phyloP scores from a whole-genome alignment of 1,140 invertebrate species.

The Telenomus remus region DNA sequence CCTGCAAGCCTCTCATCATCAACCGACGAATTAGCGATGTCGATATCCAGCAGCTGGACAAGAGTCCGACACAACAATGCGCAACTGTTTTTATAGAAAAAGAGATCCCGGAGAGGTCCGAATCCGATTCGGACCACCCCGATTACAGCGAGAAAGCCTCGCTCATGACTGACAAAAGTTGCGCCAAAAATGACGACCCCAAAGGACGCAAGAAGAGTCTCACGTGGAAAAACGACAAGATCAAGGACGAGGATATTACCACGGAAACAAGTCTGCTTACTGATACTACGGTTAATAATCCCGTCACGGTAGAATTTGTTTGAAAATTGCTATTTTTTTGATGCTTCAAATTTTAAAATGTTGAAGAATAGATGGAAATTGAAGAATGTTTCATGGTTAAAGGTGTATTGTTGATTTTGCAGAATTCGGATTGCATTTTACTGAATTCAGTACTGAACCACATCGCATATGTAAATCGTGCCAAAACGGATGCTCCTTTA shows the following conservation, averaged over 20 bases:
- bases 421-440: constrained; percentile 9
- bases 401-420: too few relatives aligned
- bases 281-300: constrained; percentile 52
- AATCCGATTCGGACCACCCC: constrained; percentile 70
- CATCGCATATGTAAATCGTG: constrained; percentile 78
- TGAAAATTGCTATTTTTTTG: too few relatives aligned
- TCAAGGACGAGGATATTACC: constrained; percentile 68
- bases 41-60: constrained; percentile 66
- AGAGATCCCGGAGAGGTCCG: constrained; percentile 65
- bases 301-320: constrained; percentile 45
- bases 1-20: constrained; percentile 64
- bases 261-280: constrained; percentile 71
- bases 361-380: too few relatives aligned
- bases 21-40: constrained; percentile 68
- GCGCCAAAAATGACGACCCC: constrained; percentile 59
- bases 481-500: constrained; percentile 69
- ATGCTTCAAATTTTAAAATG: too few relatives aligned
- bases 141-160: constrained; percentile 69
- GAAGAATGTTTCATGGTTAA: too few relatives aligned
- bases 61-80: constrained; percentile 67
- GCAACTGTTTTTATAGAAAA: constrained; percentile 60
- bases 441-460: constrained; percentile 76
- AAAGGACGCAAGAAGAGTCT: constrained; percentile 69
- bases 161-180: constrained; percentile 64
- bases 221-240: constrained; percentile 68